Base-by-base conservation (phyloP, 2,888 invertebrate genomes). In the Clunio marinus region DNA sequence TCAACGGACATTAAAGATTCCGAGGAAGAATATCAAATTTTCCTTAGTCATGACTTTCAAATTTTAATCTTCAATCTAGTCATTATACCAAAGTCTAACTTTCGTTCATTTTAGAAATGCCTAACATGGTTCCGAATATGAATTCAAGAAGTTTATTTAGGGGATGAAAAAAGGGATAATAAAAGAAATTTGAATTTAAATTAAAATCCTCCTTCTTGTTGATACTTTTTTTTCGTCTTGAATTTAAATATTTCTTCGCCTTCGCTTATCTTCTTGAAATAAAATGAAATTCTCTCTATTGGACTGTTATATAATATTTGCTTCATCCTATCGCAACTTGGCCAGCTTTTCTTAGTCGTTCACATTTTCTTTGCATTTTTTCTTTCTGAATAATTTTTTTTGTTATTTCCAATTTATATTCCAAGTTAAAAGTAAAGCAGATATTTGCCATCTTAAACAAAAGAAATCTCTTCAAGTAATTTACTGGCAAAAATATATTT, bases 161-260 rank as follows among this genome's bases (percentile, higher is more conserved):
- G 32, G 60, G 60, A 60, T 20, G 35, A 17, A 32, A 25, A 62
- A 66, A 66, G 32, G 66, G 66, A 66, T 66, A 66, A 66, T 66
- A 66, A 55, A 66, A 66, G 66, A 66, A 66, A 66, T 66, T 66
- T 66, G 66, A 66, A 66, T 66, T 66, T 66, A 66, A 66, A 66
- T 66, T 66, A 66, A 66, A 66, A 66, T 66, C 45, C 45, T 63
- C 46, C 66, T 66, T 55, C 55, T 22, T 66, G n/a, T n/a, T n/a
- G n/a, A n/a, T n/a, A n/a, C 66, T 45, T 66, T 32, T 57, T 57
- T 24, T 57, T 57, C 10, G 13, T 27, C 57, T 45, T 4, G 20
- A 4, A 57, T 57, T 15, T 57, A 22, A 51, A n/a, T 51, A 20
- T 51, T 13, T 5, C 51, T 51, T 32, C 35, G 51, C 22, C n/a